Percentiles rank a stretch among this genome's conserved stretches.
These are phyloP conservation scores for Teleopsis dalmanni DNA, from an alignment of 1,140 invertebrate genomes.

Conservation along the genomic window DNA sequence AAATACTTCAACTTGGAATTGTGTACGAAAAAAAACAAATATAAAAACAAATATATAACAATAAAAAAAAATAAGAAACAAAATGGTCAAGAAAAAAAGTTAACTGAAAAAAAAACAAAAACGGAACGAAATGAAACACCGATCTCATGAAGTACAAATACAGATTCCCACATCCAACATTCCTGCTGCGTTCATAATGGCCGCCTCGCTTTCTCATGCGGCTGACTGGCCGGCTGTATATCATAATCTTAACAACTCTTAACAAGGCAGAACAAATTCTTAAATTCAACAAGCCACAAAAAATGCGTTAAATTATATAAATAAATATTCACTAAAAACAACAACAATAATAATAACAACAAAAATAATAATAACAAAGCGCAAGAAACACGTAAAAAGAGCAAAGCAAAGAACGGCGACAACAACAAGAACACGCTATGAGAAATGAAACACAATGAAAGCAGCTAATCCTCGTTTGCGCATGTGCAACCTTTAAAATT, in stretches of 20 bases:
- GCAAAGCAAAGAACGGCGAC: too few species aligned
- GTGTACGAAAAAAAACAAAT: background rate
- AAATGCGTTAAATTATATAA: too few species aligned
- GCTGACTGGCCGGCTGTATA: conserved; percentile 25
- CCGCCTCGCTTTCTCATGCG: background rate
- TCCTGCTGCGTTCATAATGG: conserved; percentile 8
- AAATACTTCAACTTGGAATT: too few species aligned
- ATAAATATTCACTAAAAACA: too few species aligned
- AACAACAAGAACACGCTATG: too few species aligned
- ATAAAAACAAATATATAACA: background rate
- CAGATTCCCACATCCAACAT: conserved; percentile 8
- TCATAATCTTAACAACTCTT: conserved; percentile 44
- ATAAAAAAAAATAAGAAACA: background rate
- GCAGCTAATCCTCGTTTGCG: too few species aligned
- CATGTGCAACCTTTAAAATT: too few species aligned
- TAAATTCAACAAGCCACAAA: too few species aligned
- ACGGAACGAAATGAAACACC: background rate
- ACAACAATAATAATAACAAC: too few species aligned
- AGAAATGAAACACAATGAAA: too few species aligned
- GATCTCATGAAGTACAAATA: conserved; percentile 1
- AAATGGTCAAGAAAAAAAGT: background rate
- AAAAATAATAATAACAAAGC: too few species aligned
- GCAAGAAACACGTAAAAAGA: too few species aligned
- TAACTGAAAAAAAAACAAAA: background rate
- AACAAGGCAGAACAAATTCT: conserved; percentile 38